Percentiles rank a stretch among this genome's conserved stretches.
These are phyloP conservation scores for Drymodes brunneopygia DNA, from an alignment of 2,113 vertebrate genomes.

Conservation along the genomic window DNA sequence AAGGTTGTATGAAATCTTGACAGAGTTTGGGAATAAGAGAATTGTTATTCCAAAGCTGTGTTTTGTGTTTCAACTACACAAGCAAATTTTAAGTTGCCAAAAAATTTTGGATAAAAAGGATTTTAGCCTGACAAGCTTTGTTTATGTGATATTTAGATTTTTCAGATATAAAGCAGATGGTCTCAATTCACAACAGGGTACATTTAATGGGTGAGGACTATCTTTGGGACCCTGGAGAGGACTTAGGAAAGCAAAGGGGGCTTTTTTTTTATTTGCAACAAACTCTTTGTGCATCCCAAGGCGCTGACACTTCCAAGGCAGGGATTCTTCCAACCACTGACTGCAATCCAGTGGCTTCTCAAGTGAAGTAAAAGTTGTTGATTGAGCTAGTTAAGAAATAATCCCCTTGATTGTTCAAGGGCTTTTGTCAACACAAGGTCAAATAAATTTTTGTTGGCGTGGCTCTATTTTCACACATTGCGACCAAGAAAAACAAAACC, in stretches of 20 bases:
- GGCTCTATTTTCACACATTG: not conserved
- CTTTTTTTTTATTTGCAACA: not conserved
- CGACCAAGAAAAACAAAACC: not conserved
- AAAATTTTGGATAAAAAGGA: not conserved
- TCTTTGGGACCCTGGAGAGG: not conserved
- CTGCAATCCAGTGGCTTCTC: not conserved
- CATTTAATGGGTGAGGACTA: not conserved
- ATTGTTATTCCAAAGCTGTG: not conserved
- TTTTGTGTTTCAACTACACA: not conserved
- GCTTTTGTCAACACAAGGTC: constrained; percentile 4
- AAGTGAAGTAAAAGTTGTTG: not conserved
- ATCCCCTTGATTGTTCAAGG: not conserved
- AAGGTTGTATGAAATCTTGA: not conserved
- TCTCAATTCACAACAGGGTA: not conserved
- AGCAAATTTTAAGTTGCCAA: not conserved
- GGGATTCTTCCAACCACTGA: not conserved
- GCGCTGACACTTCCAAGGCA: not conserved
- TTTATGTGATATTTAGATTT: not conserved
- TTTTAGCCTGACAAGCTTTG: not conserved
- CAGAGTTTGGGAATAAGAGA: not conserved
- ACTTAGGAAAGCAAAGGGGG: not conserved
- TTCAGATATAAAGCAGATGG: constrained; percentile 1
- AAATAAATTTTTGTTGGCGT: not conserved
- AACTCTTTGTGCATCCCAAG: not conserved
- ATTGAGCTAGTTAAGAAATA: constrained; percentile 15